Evolutionary conservation across 2,888 invertebrate genomes (phyloP).

Genomic region (Heteromurus nitidus): DNA sequence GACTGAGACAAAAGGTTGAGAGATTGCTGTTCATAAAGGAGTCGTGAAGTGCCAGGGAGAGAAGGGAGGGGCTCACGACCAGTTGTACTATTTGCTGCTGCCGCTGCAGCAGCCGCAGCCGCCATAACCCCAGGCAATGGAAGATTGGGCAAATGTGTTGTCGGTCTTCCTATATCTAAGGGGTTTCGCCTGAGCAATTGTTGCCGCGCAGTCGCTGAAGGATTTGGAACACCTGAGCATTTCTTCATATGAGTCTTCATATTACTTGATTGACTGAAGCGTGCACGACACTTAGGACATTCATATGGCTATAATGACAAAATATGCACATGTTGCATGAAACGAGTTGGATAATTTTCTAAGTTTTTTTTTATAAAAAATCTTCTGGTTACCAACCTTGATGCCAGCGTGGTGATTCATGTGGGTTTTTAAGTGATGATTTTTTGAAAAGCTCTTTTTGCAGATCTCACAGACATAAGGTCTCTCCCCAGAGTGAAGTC

Average conservation of each 20-base stretch:
- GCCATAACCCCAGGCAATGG: conserved; percentile 28
- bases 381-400: conserved; percentile 53
- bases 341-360: background rate
- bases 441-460: conserved; percentile 81
- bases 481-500: conserved; percentile 87
- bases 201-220: conserved; percentile 44
- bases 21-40: conserved; percentile 43
- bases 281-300: conserved; percentile 76
- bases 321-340: background rate
- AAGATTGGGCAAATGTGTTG: conserved; percentile 28
- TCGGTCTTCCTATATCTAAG: conserved; percentile 30
- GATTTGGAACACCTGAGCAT: conserved; percentile 76
- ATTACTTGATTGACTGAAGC: conserved; percentile 90
- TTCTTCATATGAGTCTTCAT: conserved; percentile 91
- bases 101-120: conserved; percentile 31
- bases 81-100: background rate
- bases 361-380: too few species aligned
- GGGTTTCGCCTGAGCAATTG: conserved; percentile 57
- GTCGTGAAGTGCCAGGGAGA: conserved; percentile 21
- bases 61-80: conserved; percentile 31
- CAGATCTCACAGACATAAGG: conserved; percentile 85
- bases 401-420: conserved; percentile 73
- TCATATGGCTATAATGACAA: conserved; percentile 64
- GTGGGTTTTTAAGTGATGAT: conserved; percentile 73
- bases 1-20: conserved; percentile 27